Evolutionary conservation across 2,888 invertebrate species (phyloP), one percentile per base, ranked within the genome.

Genomic region (Heliconius aoede): DNA sequence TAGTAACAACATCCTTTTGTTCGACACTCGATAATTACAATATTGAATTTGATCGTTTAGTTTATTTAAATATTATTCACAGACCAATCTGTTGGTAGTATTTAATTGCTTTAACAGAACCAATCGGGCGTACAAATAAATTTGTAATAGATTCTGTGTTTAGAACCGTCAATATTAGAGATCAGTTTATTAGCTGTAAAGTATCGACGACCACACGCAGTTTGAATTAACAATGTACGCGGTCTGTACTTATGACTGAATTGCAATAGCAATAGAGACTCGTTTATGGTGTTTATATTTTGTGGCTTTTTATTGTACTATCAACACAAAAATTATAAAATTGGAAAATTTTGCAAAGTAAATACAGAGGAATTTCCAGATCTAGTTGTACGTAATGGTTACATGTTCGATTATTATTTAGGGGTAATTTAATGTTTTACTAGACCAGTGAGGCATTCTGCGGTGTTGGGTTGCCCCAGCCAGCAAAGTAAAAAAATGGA

Each of bases 61-160:
- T 75, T 75, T 72, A 75, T 71, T 88, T 85, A 86, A 80, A 89
- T 89, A 88, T 89, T 90, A 90, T 90, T 87, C 88, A 88, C 89
- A 85, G 87, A 87, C 86, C 88, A 90, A 90, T 89, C 90, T 85
- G 85, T 84, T 84, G 83, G 83, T 81, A 86, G 78, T 81, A 83
- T 89, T 88, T 90, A 91, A 91, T 91, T 90, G 88, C 85, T 81
- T 72, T 80, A 80, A 81, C 82, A 82, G 80, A 84, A 81, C 79
- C 84, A 82, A 86, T 85, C 86, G 78, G 79, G 81, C 79, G 80
- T 82, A 82, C 83, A 86, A 87, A 86, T 83, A 85, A 82, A 80
- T 81, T 84, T 82, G 85, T 83, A 85, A 84, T 84, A 81, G 81
- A 83, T 82, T 83, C 77, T 84, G 78, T 84, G 79, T 84, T 80